Percentiles rank a stretch among this genome's conserved stretches.
Evolutionary conservation across 2,888 invertebrate species (phyloP).

Genomic region (Chrysolina americana): DNA sequence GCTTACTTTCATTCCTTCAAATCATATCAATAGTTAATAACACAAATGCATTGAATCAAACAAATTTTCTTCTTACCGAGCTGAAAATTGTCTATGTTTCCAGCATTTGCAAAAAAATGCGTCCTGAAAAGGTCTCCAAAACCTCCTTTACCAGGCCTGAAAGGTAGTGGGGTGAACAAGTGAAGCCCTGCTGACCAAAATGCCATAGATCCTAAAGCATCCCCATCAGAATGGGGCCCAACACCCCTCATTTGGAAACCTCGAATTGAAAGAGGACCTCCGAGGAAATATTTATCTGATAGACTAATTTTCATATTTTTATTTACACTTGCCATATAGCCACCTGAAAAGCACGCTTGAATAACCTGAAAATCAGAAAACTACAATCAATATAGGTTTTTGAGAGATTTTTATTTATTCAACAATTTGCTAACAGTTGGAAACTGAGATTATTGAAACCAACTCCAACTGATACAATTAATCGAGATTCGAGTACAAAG

Average conservation of each 20-base stretch:
- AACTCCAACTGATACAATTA: no score
- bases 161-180: constrained; percentile 92
- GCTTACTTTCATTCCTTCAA: no score
- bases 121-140: constrained; percentile 89
- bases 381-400: neutral
- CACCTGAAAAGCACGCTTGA: constrained; percentile 79
- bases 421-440: no score
- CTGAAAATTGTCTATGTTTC: constrained; percentile 75
- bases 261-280: constrained; percentile 90
- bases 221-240: constrained; percentile 87
- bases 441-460: no score
- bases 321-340: constrained; percentile 77
- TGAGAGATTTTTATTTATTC: neutral
- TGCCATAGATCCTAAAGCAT: constrained; percentile 81
- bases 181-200: constrained; percentile 92
- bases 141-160: constrained; percentile 83
- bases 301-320: constrained; percentile 75
- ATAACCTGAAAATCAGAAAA: constrained; percentile 73
- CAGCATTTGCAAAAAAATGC: constrained; percentile 92
- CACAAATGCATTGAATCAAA: no score
- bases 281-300: constrained; percentile 86
- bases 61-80: constrained; percentile 29
- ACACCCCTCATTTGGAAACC: constrained; percentile 92
- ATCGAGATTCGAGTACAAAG: no score
- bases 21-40: no score